Conservation (phyloP, 2,888 invertebrate genomes). For the Chromoteleia sp. region DNA sequence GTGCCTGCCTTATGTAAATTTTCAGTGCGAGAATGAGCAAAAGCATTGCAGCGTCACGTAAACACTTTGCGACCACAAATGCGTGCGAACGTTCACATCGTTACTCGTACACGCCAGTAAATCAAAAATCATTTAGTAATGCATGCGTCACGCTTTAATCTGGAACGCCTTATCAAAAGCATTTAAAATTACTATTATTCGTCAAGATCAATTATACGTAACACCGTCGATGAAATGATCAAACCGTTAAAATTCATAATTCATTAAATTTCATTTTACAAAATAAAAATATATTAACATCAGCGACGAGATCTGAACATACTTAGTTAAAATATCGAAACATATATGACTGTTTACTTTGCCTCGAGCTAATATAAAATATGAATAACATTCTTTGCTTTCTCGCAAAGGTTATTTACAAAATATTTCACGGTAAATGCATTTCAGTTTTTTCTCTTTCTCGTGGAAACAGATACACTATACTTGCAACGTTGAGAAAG, state of each 20-base stretch:
- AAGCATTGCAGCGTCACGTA: constrained; percentile 60
- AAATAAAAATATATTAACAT: no score
- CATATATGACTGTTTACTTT: constrained; percentile 10
- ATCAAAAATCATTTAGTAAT: constrained; percentile 9
- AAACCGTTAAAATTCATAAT: no score
- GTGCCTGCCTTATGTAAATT: constrained; percentile 56
- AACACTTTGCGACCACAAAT: constrained; percentile 58
- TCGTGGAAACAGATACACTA: constrained; percentile 22
- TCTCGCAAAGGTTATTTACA: constrained; percentile 25
- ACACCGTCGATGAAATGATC: neutral
- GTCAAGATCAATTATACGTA: neutral
- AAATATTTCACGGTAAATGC: constrained; percentile 40
- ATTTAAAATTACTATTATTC: neutral
- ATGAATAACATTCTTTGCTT: constrained; percentile 26
- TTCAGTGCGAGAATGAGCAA: constrained; percentile 44
- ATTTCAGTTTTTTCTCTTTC: constrained; percentile 18
- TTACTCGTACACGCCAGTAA: constrained; percentile 5
- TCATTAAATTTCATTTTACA: no score
- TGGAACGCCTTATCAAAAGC: neutral
- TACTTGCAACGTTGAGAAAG: constrained; percentile 27
- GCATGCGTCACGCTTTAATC: neutral
- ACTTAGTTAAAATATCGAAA: neutral
- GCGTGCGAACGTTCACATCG: constrained; percentile 32
- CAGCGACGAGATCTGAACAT: no score
- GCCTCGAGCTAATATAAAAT: constrained; percentile 9